Evolutionary conservation across 1,140 invertebrate genomes (phyloP), one percentile per base, ranked within the genome.

Genomic region (Antheraea mylitta): DNA sequence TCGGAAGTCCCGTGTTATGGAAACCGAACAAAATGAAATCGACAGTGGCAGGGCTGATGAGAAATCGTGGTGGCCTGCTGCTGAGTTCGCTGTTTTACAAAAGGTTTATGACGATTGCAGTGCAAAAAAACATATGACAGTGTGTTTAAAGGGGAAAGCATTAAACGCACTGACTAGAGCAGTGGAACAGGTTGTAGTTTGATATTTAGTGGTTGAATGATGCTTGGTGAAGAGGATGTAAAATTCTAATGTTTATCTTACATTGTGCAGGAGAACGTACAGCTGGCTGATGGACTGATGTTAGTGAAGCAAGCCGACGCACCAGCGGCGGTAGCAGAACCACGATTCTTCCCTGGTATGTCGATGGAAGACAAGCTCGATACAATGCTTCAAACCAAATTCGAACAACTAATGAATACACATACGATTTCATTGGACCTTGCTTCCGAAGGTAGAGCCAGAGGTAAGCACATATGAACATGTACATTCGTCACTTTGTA

Each of bases 31-130:
- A 59, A 92, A 92, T 72, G 90, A 92, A 89, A 82, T 92, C 22
- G 91, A 92, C 69, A 92, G 86, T 76, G 84, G 89, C 37, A 83
- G 92, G 81, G 86, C 90, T 53, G 91, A 92, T n/a, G 92, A 93
- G 67, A 88, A 77, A 70, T 89, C 85, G 19, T 92, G 91, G 92
- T 92, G 90, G 92, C 89, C 90, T 30, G 82, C 90, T 16, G 89
- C 93, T 3, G 93, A 94, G 36, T 92, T 94, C 67, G 78, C 83
- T 58, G 85, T 94, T 73, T 81, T 93, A 76, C 91, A 93, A 70
- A 93, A 94, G 79, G 90, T 94, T 63, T 94, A 94, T 72, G 93
- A 94, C 66, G 93, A 94, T 75, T 94, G 94, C 84, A 93, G 93
- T 84, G 86, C 92, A 48, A 93, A 93, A 65, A 92, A 93, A 75